Evolutionary conservation across 2,797 vertebrate species (phyloP).

Genomic region (Gymnodraco acuticeps): DNA sequence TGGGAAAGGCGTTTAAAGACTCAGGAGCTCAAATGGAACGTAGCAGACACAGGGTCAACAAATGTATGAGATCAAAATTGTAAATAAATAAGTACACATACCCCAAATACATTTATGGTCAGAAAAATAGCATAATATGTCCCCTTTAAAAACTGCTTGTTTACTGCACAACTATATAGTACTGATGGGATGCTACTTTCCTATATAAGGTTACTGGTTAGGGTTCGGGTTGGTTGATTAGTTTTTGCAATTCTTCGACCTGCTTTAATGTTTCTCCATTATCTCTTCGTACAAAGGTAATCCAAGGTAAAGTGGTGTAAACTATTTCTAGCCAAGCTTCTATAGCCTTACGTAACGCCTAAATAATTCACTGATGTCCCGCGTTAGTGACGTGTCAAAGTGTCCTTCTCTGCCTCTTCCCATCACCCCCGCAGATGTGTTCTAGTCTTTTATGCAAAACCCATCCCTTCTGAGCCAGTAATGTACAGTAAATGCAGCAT

Average conservation of each 20-base stretch:
- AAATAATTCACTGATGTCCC: slow-evolving; percentile 35
- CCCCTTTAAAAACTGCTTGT: too few relatives aligned
- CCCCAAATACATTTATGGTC: too few relatives aligned
- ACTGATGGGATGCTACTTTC: too few relatives aligned
- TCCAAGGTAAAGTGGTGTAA: background rate
- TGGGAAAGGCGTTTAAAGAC: too few relatives aligned
- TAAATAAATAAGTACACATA: too few relatives aligned
- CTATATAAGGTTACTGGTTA: background rate
- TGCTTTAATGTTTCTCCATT: background rate
- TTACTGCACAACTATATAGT: too few relatives aligned
- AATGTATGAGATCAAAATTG: too few relatives aligned
- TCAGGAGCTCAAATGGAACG: too few relatives aligned
- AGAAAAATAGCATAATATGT: too few relatives aligned
- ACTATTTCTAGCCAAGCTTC: slow-evolving; percentile 1
- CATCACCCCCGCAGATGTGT: slow-evolving; percentile 1
- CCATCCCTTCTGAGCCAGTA: slow-evolving; percentile 26
- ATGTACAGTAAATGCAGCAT: slow-evolving; percentile 65
- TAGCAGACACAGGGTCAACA: too few relatives aligned
- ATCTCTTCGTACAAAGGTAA: slow-evolving; percentile 10
- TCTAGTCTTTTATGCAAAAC: slow-evolving; percentile 54
- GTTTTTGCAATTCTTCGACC: background rate
- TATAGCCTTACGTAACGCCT: slow-evolving; percentile 13
- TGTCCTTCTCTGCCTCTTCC: background rate
- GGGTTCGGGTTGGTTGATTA: background rate
- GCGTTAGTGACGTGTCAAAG: slow-evolving; percentile 25